phyloP scores from a whole-genome alignment of 2,797 vertebrate genomes.

The Nyctibius grandis region DNA sequence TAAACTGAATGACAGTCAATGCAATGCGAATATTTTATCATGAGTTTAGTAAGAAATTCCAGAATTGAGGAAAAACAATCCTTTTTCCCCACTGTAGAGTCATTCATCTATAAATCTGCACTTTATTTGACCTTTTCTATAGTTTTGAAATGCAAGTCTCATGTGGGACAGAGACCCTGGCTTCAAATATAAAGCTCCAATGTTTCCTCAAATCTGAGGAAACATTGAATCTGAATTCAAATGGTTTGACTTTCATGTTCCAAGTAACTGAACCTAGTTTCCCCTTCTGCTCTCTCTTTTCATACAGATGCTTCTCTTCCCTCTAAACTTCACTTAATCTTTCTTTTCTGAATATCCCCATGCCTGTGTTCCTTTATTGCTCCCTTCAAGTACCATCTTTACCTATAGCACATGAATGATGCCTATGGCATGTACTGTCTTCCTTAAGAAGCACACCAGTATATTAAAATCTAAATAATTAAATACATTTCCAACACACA shows the following conservation, averaged over 20 bases:
- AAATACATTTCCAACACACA: not conserved
- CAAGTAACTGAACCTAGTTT: not conserved
- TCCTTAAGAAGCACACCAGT: not conserved
- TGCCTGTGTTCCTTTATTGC: not conserved
- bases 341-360: not conserved
- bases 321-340: not conserved
- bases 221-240: not conserved
- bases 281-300: not conserved
- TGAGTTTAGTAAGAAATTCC: not conserved
- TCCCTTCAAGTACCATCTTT: not conserved
- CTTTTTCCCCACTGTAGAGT: accelerated
- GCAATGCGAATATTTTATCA: not conserved
- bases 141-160: not conserved
- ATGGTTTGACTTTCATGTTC: not conserved
- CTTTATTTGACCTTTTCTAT: not conserved
- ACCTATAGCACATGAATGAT: not conserved
- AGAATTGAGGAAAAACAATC: not conserved
- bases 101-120: not conserved
- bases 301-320: not conserved
- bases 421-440: not conserved
- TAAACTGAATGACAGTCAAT: not conserved
- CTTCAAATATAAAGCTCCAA: not conserved
- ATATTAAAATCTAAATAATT: not conserved
- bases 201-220: not conserved
- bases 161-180: not conserved